These are phyloP conservation scores for Odocoileus hemionus DNA, from an alignment of 2,113 vertebrate species.

Conservation along the genomic window DNA sequence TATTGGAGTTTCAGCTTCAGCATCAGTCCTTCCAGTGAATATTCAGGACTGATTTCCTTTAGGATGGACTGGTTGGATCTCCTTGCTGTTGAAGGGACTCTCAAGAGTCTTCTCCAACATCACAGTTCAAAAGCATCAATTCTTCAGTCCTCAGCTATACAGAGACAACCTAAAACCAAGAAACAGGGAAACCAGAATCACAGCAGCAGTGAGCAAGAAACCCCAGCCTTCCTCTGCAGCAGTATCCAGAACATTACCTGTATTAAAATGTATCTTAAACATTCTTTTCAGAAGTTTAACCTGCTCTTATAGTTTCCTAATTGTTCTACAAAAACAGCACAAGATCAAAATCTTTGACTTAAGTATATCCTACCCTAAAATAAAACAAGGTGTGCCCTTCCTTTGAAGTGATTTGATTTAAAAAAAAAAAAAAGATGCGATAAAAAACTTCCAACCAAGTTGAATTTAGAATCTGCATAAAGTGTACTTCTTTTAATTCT, in stretches of 20 bases:
- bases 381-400: not conserved
- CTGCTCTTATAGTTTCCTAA: not conserved
- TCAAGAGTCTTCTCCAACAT: not conserved
- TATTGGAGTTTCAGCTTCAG: not conserved
- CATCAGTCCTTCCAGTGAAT: not conserved
- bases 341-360: not conserved
- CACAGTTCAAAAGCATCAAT: not conserved
- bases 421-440: not conserved
- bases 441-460: not conserved
- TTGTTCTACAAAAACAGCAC: not conserved
- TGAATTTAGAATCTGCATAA: not conserved
- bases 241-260: not conserved
- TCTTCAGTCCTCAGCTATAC: not conserved
- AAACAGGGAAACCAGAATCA: not conserved
- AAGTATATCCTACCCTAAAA: not conserved
- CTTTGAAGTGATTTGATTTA: not conserved
- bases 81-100: not conserved
- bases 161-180: not conserved
- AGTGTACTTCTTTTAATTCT: not conserved
- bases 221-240: rapidly evolving
- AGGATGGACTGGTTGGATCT: not conserved
- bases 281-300: not conserved
- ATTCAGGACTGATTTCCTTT: not conserved
- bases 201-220: too few species aligned
- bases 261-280: rapidly evolving